These are phyloP conservation scores for Orestias chungarensis DNA, from an alignment of 2,797 vertebrate genomes.

Conservation along the genomic window DNA sequence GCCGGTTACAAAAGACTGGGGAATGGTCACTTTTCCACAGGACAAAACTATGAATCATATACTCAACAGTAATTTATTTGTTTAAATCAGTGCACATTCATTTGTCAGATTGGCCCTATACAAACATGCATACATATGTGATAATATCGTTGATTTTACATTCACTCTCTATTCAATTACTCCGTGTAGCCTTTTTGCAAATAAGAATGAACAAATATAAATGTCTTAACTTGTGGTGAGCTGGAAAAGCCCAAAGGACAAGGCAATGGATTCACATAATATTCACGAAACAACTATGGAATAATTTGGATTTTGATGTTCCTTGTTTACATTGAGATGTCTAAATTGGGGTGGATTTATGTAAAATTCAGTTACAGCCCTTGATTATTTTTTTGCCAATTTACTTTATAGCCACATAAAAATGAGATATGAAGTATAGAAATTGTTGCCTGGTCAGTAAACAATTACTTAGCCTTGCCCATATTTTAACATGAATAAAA, in stretches of 20 bases:
- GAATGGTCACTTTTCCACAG: background rate
- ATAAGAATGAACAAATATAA: background rate
- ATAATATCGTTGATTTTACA: background rate
- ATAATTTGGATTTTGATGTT: background rate
- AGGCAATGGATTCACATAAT: background rate
- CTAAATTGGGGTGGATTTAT: background rate
- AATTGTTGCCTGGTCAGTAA: background rate
- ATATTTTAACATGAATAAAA: constrained; percentile 26
- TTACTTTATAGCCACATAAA: background rate
- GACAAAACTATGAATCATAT: too few relatives aligned
- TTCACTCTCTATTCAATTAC: background rate
- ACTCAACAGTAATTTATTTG: too few relatives aligned
- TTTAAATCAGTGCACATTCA: background rate
- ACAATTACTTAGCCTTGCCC: constrained; percentile 18
- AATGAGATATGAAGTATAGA: background rate
- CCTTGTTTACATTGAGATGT: background rate
- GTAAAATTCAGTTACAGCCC: background rate
- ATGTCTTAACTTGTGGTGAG: too few relatives aligned
- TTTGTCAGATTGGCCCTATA: background rate
- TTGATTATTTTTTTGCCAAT: background rate
- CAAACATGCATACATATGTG: too few relatives aligned
- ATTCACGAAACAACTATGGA: background rate
- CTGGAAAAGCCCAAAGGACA: too few relatives aligned
- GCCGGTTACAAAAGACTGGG: background rate
- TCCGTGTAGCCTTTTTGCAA: background rate